Evolutionary conservation across 2,797 vertebrate genomes (phyloP), one percentile per base, ranked within the genome.

Genomic region (Peromyscus eremicus): DNA sequence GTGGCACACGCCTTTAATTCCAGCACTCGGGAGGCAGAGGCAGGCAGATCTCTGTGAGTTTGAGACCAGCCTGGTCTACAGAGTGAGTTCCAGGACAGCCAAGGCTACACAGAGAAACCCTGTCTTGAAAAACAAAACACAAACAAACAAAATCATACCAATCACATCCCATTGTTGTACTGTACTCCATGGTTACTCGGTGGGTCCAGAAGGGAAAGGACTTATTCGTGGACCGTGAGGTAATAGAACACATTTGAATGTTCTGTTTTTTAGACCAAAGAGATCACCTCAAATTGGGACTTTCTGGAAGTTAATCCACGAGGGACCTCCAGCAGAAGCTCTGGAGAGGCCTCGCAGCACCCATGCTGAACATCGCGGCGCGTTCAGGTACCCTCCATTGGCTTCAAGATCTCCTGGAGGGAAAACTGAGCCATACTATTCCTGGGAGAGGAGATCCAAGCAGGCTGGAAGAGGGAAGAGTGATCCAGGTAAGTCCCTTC

Each of bases 401-500:
- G 90, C 49, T 21, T 43, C 19, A 8, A 49, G 71, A 40, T 55
- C 43, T 71, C 37, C 5, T n/a, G 75, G 46, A 71, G 5, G 25
- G 83, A 57, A 91, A 29, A 13, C 1, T 4, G 29, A 86, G 83
- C 32, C 57, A 66, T 81, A n/a, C 14, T 34, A 5, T 64, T 43
- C 64, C 64, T 70, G 9, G 70, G 40, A 76, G 60, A 93, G 64
- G 76, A 37, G 23, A 81, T 81, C 46, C 2, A 5, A 55, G 80
- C 32, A 43, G 71, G 17, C 57, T 34, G 85, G 46, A 79, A 25
- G 40, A 89, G 37, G 52, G n/a, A 70, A 19, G 75, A 79, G 6
- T 40, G 19, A 62, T 40, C 91, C 95, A 89, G 93, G 82, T 92
- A 64, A 91, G 96, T 25, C 16, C 12, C 16, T 55, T 55, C 19